Evolutionary conservation across 2,888 invertebrate species (phyloP).

Genomic region (Tachina grossa): DNA sequence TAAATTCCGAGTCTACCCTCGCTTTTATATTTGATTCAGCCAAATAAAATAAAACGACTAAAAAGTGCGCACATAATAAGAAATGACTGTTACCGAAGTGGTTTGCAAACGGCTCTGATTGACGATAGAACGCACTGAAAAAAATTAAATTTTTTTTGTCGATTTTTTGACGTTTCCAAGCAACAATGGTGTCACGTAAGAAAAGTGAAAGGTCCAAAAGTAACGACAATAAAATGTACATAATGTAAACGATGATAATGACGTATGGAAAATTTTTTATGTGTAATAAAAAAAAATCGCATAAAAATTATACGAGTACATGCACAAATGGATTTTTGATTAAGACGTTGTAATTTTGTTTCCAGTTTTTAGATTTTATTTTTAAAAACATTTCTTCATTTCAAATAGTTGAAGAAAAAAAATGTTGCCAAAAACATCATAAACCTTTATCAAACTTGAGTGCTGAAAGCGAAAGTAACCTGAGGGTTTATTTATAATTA

Average conservation of each 20-base stretch:
- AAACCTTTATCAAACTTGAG: no score
- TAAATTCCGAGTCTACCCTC: neutral
- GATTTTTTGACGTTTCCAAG: constrained; percentile 9
- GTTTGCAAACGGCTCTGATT: constrained; percentile 51
- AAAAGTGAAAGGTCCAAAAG: constrained; percentile 64
- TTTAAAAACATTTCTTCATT: neutral
- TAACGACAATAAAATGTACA: constrained; percentile 38
- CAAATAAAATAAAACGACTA: neutral
- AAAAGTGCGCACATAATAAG: neutral
- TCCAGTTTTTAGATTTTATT: no score
- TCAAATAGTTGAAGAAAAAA: neutral
- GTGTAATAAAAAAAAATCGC: neutral
- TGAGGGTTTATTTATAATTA: no score
- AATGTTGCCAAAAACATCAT: no score
- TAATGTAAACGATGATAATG: constrained; percentile 51
- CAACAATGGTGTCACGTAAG: constrained; percentile 66
- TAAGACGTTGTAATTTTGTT: neutral
- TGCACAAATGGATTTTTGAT: constrained; percentile 28
- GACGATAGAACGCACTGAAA: constrained; percentile 42
- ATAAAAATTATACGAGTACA: constrained; percentile 12
- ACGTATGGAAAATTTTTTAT: constrained; percentile 19
- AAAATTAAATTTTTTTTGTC: constrained; percentile 14
- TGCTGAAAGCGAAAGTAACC: no score
- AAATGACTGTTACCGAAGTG: constrained; percentile 20
- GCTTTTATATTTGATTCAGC: neutral